phyloP scores from a whole-genome alignment of 2,113 vertebrate species.

The Plestiodon gilberti region DNA sequence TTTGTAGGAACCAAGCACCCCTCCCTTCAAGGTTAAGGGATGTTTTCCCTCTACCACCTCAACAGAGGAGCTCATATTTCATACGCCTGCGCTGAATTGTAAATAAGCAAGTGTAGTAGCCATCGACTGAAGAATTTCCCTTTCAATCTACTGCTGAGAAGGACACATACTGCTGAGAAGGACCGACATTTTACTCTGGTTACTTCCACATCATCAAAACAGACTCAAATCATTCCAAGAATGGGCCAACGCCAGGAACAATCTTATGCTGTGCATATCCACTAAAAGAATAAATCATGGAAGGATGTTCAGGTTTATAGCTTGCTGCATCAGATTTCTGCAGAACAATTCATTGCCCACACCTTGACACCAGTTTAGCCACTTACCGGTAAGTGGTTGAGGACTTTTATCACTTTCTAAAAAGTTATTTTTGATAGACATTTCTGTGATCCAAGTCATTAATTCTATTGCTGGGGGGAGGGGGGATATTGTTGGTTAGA shows the following conservation, averaged over 20 bases:
- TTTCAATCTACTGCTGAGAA: not conserved
- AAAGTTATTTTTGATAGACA: not conserved
- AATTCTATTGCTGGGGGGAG: not conserved
- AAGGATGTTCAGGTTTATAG: not conserved
- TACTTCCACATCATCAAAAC: not conserved
- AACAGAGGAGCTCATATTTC: not conserved
- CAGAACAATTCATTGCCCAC: not conserved
- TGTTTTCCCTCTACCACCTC: constrained; percentile 23
- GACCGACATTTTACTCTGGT: not conserved
- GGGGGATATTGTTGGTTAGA: not conserved
- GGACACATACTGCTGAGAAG: not conserved
- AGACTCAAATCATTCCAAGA: not conserved
- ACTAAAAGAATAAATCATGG: not conserved
- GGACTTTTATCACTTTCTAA: not conserved
- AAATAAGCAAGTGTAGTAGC: not conserved
- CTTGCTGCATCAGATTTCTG: not conserved
- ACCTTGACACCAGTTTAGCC: not conserved
- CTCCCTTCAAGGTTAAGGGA: constrained; percentile 40
- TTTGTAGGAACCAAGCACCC: constrained; percentile 38
- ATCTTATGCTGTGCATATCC: not conserved
- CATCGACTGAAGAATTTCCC: not conserved
- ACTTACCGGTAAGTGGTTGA: not conserved
- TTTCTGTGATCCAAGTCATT: not conserved
- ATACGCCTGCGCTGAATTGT: not conserved
- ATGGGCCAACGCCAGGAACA: not conserved